Evolutionary conservation across 2,888 invertebrate genomes (phyloP).

Genomic region (Polyommatus icarus): DNA sequence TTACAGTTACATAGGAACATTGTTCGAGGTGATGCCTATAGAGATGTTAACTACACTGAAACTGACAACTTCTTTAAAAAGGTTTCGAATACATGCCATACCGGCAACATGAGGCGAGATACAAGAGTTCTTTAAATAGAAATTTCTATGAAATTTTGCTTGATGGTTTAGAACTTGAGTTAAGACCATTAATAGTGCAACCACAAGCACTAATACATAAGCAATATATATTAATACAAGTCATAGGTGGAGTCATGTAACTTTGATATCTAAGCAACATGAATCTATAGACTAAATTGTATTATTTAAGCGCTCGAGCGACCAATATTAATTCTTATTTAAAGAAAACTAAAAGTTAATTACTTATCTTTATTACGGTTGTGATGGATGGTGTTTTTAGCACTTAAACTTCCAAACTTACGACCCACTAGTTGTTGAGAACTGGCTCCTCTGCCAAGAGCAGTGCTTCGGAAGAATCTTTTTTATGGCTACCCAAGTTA

Average conservation of each 20-base stretch:
- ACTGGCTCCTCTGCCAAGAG: conserved; percentile 41
- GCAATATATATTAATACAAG: too few relatives aligned
- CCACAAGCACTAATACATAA: too few relatives aligned
- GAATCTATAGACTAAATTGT: too few relatives aligned
- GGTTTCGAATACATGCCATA: neutral
- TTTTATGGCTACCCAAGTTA: conserved; percentile 32
- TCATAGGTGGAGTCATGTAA: too few relatives aligned
- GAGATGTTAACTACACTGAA: neutral
- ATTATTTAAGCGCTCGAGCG: neutral
- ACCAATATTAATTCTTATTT: conserved; percentile 39
- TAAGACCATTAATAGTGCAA: too few relatives aligned
- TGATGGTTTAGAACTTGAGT: too few relatives aligned
- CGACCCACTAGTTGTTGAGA: conserved; percentile 39
- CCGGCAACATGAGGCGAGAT: neutral
- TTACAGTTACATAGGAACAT: neutral
- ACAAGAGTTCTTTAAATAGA: too few relatives aligned
- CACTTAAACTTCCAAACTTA: conserved; percentile 40
- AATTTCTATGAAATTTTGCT: too few relatives aligned
- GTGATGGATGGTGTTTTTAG: conserved; percentile 41
- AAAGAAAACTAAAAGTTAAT: conserved; percentile 38
- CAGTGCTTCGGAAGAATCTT: conserved; percentile 33
- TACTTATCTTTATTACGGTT: conserved; percentile 43
- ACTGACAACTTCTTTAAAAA: neutral
- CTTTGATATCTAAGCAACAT: too few relatives aligned
- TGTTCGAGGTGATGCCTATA: neutral